Evolutionary conservation across 2,797 vertebrate species (phyloP), one percentile per base, ranked within the genome.

Genomic region (Enteromius unitaeniatus): DNA sequence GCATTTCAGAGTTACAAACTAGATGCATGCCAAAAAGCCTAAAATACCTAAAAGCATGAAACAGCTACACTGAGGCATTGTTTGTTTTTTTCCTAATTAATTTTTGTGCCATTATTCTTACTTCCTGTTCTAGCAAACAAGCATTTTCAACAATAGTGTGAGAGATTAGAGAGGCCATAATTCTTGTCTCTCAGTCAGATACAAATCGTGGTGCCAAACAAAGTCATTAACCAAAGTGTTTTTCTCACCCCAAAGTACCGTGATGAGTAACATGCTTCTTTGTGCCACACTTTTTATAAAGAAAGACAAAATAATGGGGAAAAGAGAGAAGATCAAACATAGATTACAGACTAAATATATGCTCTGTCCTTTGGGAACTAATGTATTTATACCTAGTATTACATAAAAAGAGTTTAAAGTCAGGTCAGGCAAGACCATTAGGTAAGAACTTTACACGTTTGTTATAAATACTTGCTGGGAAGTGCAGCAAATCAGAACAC

Each of bases 191-290:
- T 47, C 26, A 11, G 67, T 79, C 28, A n/a, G 31, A 82, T 81
- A 40, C 53, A 78, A 81, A 34, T 42, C 5, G n/a, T 67, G 34
- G 21, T 65, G 65, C 82, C 78, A 77, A 74, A 68, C 15, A 69
- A 49, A 72, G 77, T 83, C 58, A 34, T 70, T 87, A 83, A 81
- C 51, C 45, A 77, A 34, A 70, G 23, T 42, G 49, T 40, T 79
- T 79, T 70, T 51, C 70, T 75, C 76, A 74, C 58, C 42, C 28
- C 1, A 1, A 69, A 76, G 17, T 55, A 77, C 1, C 1, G 21
- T 49, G 15, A 26, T 49, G 23, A 62, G 26, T 77, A 40, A 87
- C 28, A 60, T 70, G 53, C 15, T 47, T 60, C 26, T 78, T 81
- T 81, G 34, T 58, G 23, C 23, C 49, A 76, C 75, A 76, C 2